These are phyloP conservation scores for Cyprinus carpio DNA, from an alignment of 2,113 vertebrate genomes.

Conservation along the genomic window DNA sequence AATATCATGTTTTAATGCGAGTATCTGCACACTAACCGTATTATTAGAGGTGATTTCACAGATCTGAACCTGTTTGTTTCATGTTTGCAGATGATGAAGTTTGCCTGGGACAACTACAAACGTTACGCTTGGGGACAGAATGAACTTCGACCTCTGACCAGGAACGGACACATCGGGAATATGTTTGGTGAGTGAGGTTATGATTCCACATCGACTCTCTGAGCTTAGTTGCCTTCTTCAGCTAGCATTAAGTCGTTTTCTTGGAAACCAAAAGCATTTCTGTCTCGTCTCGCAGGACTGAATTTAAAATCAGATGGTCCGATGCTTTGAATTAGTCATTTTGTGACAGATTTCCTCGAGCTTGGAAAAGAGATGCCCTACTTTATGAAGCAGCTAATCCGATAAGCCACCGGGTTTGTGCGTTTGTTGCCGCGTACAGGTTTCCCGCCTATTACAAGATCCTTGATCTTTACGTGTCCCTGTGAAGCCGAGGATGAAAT, in stretches of 20 bases:
- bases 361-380: background rate
- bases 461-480: slow-evolving; percentile 59
- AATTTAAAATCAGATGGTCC: no score
- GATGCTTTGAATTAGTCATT: no score
- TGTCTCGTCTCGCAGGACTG: background rate
- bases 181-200: slow-evolving; percentile 90
- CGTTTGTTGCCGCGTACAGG: background rate
- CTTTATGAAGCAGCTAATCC: slow-evolving; percentile 5
- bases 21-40: background rate
- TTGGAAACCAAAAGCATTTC: no score
- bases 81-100: slow-evolving; percentile 94
- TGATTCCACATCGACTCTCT: no score
- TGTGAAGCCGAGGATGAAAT: slow-evolving; percentile 77
- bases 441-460: slow-evolving; percentile 45
- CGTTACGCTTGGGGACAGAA: slow-evolving; percentile 92
- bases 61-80: slow-evolving; percentile 12
- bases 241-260: no score
- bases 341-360: background rate
- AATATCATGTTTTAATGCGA: background rate
- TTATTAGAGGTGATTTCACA: background rate
- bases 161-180: slow-evolving; percentile 89
- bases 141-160: slow-evolving; percentile 89
- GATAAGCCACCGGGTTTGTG: background rate
- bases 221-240: background rate
- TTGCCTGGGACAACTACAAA: slow-evolving; percentile 97